A percentile compares a stretch with the other conserved stretches of the same genome.
phyloP scores from a whole-genome alignment of 2,797 vertebrate species.

The Lithobates pipiens region DNA sequence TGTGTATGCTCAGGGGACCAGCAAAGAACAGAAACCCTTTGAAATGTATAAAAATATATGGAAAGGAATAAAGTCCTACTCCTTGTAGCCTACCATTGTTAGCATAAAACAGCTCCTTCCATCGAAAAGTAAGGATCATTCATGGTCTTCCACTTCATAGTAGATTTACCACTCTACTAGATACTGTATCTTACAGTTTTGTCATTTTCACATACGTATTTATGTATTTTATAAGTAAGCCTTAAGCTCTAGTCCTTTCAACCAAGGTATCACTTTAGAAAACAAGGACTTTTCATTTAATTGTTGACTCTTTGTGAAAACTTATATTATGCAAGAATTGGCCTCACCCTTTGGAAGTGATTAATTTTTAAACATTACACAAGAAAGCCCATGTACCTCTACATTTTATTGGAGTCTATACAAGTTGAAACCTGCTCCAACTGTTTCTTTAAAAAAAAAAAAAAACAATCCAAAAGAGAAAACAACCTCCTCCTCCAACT shows the following conservation, averaged over 20 bases:
- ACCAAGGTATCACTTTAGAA: background rate
- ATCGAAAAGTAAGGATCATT: no score
- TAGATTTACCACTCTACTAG: no score
- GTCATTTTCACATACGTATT: no score
- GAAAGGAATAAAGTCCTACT: no score
- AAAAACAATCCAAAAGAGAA: constrained; percentile 31
- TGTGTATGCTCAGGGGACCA: no score
- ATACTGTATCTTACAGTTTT: no score
- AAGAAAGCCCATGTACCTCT: background rate
- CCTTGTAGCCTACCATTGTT: no score
- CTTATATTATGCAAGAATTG: background rate
- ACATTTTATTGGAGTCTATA: background rate
- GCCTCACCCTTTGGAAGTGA: background rate
- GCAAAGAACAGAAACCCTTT: no score
- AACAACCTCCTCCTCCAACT: constrained; percentile 26
- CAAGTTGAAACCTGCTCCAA: constrained; percentile 8
- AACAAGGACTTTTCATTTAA: background rate
- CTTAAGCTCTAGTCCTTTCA: background rate
- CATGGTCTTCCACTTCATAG: no score
- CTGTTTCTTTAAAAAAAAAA: constrained; percentile 25
- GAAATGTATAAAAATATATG: no score
- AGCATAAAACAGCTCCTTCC: no score
- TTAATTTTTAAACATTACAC: background rate
- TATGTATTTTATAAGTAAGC: no score
- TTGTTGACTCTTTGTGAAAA: constrained; percentile 3